Evolutionary conservation across 2,113 vertebrate genomes (phyloP), one percentile per base, ranked within the genome.

Genomic region (Neomonachus schauinslandi): DNA sequence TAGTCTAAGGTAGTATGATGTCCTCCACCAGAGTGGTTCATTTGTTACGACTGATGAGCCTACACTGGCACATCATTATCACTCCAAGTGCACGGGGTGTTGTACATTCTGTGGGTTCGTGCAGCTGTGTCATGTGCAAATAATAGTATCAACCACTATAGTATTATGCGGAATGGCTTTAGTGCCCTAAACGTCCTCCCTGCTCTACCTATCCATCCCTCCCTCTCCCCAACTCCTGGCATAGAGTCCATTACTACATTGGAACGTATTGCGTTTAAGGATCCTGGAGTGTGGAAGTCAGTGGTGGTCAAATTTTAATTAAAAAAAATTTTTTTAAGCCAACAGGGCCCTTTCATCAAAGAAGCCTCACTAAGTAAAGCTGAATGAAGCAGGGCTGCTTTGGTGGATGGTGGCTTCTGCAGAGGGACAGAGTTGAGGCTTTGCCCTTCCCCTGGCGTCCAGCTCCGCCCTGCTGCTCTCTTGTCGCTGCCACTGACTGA

Each of bases 381-480:
- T 1, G 33, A 61, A 16, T 28, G 67, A 59, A 67, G 39, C 16
- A 26, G 21, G 42, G 63, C 87, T 65, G 18, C 55, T 63, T 15
- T 22, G 55, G 26, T 39, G 4, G 24, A 31, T 21, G 57, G 67
- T 46, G 67, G 10, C 21, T 2, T 26, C 24, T 14, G 11, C 49
- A 51, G 31, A 39, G 49, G 18, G 67, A 28, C 22, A 7, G 33
- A 18, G 80, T 7, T 57, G 2, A 1, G 8, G 51, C 33, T 9
- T 1, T 33, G 33, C n/a, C 46, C 4, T 21, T 9, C 16, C n/a
- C 61, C 67, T 6, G 31, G 26, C 13, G 24, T 18, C 94, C 2
- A 5, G 7, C 82, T 14, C 61, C 12, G 3, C 7, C 28, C 7
- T 16, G 14, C 0, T 5, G 14, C 0, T 5, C 18, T 1, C 69